Evolutionary conservation across 2,888 invertebrate genomes (phyloP).

Genomic region (Protodeltote pygarga): DNA sequence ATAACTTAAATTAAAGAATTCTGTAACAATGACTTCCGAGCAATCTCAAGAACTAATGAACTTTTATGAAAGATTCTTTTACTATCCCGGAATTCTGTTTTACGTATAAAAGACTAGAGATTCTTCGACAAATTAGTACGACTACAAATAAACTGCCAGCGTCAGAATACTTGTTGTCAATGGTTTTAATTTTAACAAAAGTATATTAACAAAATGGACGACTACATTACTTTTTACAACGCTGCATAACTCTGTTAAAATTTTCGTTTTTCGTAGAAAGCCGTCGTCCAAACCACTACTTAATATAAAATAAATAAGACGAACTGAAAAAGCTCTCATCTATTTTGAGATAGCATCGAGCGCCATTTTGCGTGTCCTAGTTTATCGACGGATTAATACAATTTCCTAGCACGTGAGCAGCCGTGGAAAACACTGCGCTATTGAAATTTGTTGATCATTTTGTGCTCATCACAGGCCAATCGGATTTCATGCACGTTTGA

Average conservation of each 20-base stretch:
- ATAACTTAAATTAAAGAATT: slow-evolving; percentile 17
- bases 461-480: slow-evolving; percentile 37
- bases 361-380: slow-evolving; percentile 58
- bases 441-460: slow-evolving; percentile 47
- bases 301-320: slow-evolving; percentile 59
- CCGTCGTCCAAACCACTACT: slow-evolving; percentile 39
- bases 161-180: slow-evolving; percentile 8
- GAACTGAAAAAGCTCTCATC: slow-evolving; percentile 57
- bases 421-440: slow-evolving; percentile 50
- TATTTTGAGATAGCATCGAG: slow-evolving; percentile 56
- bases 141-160: slow-evolving; percentile 13
- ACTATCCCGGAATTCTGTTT: slow-evolving; percentile 10
- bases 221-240: slow-evolving; percentile 39
- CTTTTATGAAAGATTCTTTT: slow-evolving; percentile 34
- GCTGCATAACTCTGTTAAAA: slow-evolving; percentile 32
- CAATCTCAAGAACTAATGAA: slow-evolving; percentile 27
- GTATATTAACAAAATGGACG: slow-evolving; percentile 19
- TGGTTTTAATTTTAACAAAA: slow-evolving; percentile 21
- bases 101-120: slow-evolving; percentile 12
- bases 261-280: slow-evolving; percentile 33
- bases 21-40: slow-evolving; percentile 6
- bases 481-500: slow-evolving; percentile 24
- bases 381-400: slow-evolving; percentile 59
- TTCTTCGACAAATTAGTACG: slow-evolving; percentile 18
- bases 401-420: slow-evolving; percentile 51